Evolutionary conservation across 1,140 invertebrate species (phyloP), one percentile per base, ranked within the genome.

Genomic region (Bombus vancouverensis): DNA sequence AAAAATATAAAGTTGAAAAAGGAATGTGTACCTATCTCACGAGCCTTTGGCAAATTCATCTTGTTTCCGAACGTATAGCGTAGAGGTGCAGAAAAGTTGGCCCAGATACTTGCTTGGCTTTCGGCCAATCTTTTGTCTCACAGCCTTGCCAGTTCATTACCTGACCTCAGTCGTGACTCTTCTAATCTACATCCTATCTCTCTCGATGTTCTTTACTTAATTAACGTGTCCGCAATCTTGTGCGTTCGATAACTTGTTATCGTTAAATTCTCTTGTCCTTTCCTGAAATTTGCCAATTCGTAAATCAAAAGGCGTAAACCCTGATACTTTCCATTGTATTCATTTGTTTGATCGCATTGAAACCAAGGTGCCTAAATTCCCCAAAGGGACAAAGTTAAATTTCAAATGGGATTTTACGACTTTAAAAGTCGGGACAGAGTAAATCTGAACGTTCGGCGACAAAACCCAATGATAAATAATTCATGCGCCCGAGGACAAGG

Each of bases 81-180:
- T 13, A 18, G 81, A 73, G 37, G n/a, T 85, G 74, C 70, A 34
- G 78, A 74, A 79, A 80, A 74, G 57, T 90, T 90, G 88, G 82
- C 88, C 88, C 59, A 85, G 72, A 89, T 88, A 70, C 82, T 71
- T 70, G n/a, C 8, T 65, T 93, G 92, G 91, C 92, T 32, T 18
- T 62, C 53, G 32, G 89, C 91, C 92, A 92, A 85, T 53, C 68
- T 87, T 82, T 87, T 71, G 66, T 70, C 70, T 85, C 44, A 77
- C 65, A 59, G 68, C 65, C 81, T 71, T 73, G 77, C 84, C 84
- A 74, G 70, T 57, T 28, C 68, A 37, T 74, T 73, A 57, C 77
- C 71, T 79, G 65, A 57, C 74, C 47, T 53, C 44, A 25, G 68
- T 32, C 32, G 39, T 66, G 42, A 62, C 47, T 70, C 62, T 32